A percentile compares a stretch with the other conserved stretches of the same genome.
These are phyloP conservation scores for Anas capensis DNA, from an alignment of 2,797 vertebrate genomes.

Conservation along the genomic window DNA sequence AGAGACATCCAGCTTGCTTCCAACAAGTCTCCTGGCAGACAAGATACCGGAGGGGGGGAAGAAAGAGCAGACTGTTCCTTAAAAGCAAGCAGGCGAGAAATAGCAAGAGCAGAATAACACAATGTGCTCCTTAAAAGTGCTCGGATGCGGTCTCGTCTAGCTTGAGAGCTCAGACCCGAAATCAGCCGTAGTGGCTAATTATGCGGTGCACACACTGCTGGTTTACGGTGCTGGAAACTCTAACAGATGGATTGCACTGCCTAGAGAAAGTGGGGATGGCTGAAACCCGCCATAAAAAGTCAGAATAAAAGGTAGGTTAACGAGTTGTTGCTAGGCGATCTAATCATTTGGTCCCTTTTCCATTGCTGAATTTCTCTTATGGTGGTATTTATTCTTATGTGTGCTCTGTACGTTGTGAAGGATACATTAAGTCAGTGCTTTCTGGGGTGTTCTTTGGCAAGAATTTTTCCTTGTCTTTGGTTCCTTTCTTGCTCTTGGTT, in stretches of 20 bases:
- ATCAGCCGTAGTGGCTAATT: accelerated
- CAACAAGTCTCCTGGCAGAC: slow-evolving; percentile 57
- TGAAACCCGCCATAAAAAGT: slow-evolving; percentile 30
- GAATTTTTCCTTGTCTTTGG: background rate
- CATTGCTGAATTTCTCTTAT: background rate
- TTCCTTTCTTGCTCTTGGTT: background rate
- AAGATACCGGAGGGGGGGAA: background rate
- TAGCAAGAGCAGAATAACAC: background rate
- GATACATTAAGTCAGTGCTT: background rate
- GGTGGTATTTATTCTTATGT: slow-evolving; percentile 13
- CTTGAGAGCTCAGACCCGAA: background rate
- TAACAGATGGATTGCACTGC: slow-evolving; percentile 1
- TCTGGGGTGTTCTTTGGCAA: background rate
- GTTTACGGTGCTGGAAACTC: background rate
- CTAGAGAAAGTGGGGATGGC: slow-evolving; percentile 10
- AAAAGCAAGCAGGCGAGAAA: slow-evolving; percentile 3
- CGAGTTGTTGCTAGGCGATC: slow-evolving; percentile 27
- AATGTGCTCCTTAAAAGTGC: accelerated
- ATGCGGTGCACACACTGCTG: background rate
- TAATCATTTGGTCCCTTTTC: background rate
- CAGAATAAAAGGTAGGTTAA: slow-evolving; percentile 49
- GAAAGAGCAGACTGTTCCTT: slow-evolving; percentile 44
- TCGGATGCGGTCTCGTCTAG: accelerated
- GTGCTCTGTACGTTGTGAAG: background rate
- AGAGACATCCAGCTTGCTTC: slow-evolving; percentile 43